Evolutionary conservation across 2,888 invertebrate species (phyloP).

Genomic region (Tortrix viridana): DNA sequence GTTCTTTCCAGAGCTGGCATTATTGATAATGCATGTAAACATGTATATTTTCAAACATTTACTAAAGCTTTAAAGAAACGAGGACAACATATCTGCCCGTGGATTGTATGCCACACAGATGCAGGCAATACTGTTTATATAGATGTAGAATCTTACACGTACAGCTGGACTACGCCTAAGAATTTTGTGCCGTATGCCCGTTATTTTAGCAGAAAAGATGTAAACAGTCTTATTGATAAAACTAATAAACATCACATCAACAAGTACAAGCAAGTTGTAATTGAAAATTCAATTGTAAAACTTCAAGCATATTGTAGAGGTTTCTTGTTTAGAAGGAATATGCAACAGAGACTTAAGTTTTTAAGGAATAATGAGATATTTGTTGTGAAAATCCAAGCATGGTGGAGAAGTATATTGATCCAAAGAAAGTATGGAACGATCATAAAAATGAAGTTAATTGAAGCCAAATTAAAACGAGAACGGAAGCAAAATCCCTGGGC

Average conservation of each 20-base stretch:
- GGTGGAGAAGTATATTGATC: slow-evolving; percentile 84
- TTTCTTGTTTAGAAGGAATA: slow-evolving; percentile 79
- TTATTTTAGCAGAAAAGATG: slow-evolving; percentile 75
- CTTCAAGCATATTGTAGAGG: slow-evolving; percentile 86
- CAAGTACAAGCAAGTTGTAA: slow-evolving; percentile 67
- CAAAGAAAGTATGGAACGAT: slow-evolving; percentile 73
- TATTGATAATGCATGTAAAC: slow-evolving; percentile 67
- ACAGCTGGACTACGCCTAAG: slow-evolving; percentile 80
- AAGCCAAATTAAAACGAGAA: slow-evolving; percentile 66
- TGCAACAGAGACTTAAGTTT: slow-evolving; percentile 67
- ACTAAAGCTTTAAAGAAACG: slow-evolving; percentile 73
- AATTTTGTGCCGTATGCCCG: slow-evolving; percentile 78
- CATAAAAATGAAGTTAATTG: slow-evolving; percentile 72
- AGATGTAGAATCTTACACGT: slow-evolving; percentile 78
- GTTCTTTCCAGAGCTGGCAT: slow-evolving; percentile 54
- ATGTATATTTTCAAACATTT: slow-evolving; percentile 78
- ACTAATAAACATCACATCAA: slow-evolving; percentile 74
- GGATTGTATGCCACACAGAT: slow-evolving; percentile 80
- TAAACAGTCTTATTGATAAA: slow-evolving; percentile 67
- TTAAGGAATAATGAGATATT: slow-evolving; percentile 69
- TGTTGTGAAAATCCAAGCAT: slow-evolving; percentile 84
- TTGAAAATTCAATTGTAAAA: slow-evolving; percentile 75
- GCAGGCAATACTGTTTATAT: slow-evolving; percentile 81
- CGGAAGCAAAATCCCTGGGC: slow-evolving; percentile 72
- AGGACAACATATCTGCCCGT: slow-evolving; percentile 73